A percentile compares a stretch with the other conserved stretches of the same genome.
Conservation (phyloP, 2,113 vertebrate genomes). For the Antechinus flavipes region DNA sequence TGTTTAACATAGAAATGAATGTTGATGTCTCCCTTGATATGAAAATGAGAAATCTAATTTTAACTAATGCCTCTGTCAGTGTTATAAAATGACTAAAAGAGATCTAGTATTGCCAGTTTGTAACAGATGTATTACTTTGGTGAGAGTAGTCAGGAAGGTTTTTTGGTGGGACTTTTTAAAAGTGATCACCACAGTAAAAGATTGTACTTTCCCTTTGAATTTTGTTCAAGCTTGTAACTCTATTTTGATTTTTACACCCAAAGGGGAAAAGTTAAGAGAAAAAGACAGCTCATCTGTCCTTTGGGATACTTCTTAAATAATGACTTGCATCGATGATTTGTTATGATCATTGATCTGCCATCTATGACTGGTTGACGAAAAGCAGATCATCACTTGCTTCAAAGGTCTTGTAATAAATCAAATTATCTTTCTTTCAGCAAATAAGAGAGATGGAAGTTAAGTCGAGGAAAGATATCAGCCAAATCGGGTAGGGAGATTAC, state of each 20-base stretch:
- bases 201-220: conserved; percentile 49
- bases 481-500: not conserved
- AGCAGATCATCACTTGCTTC: conserved; percentile 14
- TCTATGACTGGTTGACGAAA: conserved; percentile 20
- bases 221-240: conserved; percentile 59
- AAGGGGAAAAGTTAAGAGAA: conserved; percentile 20
- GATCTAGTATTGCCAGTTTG: conserved; percentile 39
- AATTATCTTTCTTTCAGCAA: conserved; percentile 10
- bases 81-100: conserved; percentile 63
- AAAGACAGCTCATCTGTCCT: not conserved
- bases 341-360: conserved; percentile 11
- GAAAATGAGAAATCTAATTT: conserved; percentile 73
- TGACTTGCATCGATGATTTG: conserved; percentile 42
- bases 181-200: conserved; percentile 63
- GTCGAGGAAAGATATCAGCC: not conserved
- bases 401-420: conserved; percentile 19
- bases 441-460: conserved; percentile 14
- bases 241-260: conserved; percentile 37
- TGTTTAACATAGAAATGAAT: conserved; percentile 75
- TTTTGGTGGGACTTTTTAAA: conserved; percentile 37
- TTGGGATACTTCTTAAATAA: not conserved
- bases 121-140: conserved; percentile 58
- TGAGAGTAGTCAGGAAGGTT: conserved; percentile 29
- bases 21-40: conserved; percentile 71
- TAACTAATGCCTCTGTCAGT: conserved; percentile 74